These are phyloP conservation scores for Podiceps cristatus DNA, from an alignment of 2,113 vertebrate species.

Conservation along the genomic window DNA sequence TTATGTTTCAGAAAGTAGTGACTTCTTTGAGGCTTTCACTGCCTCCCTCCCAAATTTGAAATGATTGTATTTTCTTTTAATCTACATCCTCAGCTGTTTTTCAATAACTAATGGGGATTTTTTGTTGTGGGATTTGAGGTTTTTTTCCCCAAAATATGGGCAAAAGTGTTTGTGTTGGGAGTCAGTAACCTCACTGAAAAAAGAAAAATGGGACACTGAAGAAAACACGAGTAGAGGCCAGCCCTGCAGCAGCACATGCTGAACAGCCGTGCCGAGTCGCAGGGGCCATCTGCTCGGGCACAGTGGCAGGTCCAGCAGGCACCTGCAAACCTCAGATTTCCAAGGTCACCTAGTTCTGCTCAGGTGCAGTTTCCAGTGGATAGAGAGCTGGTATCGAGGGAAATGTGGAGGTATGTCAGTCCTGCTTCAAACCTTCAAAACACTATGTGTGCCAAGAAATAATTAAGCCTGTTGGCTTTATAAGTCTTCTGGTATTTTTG, in stretches of 20 bases:
- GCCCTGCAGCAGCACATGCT: background rate
- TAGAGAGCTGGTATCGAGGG: background rate
- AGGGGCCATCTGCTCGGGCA: background rate
- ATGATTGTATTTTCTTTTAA: background rate
- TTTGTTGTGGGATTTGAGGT: background rate
- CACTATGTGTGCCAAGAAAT: background rate
- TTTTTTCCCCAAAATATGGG: background rate
- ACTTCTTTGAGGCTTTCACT: background rate
- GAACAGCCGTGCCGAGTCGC: fast-evolving
- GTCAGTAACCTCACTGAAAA: background rate
- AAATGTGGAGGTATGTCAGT: background rate
- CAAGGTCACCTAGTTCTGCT: background rate
- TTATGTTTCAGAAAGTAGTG: background rate
- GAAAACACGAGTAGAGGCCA: background rate
- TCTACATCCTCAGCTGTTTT: background rate
- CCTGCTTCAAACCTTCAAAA: background rate
- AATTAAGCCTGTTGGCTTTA: background rate
- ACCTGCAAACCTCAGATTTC: background rate
- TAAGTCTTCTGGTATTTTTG: background rate
- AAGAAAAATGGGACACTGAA: background rate
- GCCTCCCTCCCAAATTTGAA: background rate
- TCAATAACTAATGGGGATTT: no score
- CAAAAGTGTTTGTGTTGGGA: background rate
- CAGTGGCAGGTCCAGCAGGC: background rate
- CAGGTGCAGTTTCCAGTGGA: background rate